phyloP scores from a whole-genome alignment of 1,140 invertebrate species.

The Asbolus verrucosus region DNA sequence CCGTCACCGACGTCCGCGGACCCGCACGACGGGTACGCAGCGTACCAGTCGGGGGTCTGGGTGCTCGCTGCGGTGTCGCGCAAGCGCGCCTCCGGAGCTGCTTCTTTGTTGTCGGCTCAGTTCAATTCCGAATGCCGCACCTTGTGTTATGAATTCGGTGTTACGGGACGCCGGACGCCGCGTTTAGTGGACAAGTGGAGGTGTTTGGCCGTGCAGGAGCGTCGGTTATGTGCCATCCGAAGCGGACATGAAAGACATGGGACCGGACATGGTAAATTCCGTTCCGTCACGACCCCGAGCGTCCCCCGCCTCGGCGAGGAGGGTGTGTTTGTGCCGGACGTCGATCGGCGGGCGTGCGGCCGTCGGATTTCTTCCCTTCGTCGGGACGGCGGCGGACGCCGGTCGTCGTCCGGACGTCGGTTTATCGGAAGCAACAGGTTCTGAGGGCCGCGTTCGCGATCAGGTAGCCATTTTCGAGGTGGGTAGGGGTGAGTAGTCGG shows the following conservation, averaged over 20 bases:
- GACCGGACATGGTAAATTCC: slow-evolving; percentile 78
- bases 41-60: slow-evolving; percentile 20
- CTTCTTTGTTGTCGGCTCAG: slow-evolving; percentile 59
- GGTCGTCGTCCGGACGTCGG: background rate
- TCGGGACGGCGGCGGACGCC: no score
- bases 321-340: slow-evolving; percentile 13
- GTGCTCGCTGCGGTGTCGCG: slow-evolving; percentile 48
- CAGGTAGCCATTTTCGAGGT: slow-evolving; percentile 62
- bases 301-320: background rate
- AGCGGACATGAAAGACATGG: slow-evolving; percentile 77
- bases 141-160: slow-evolving; percentile 50
- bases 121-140: slow-evolving; percentile 56
- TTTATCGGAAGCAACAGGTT: slow-evolving; percentile 57
- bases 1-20: background rate
- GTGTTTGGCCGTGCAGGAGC: slow-evolving; percentile 42
- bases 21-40: slow-evolving; percentile 8
- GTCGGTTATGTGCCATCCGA: slow-evolving; percentile 61
- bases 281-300: slow-evolving; percentile 67
- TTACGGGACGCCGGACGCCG: slow-evolving; percentile 76
- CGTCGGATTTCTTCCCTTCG: no score
- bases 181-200: slow-evolving; percentile 64
- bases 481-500: slow-evolving; percentile 41
- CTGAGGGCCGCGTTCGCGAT: slow-evolving; percentile 51
- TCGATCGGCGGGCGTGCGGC: no score
- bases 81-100: slow-evolving; percentile 48